phyloP scores from a whole-genome alignment of 2,113 vertebrate species.

The Macheiramphus alcinus region DNA sequence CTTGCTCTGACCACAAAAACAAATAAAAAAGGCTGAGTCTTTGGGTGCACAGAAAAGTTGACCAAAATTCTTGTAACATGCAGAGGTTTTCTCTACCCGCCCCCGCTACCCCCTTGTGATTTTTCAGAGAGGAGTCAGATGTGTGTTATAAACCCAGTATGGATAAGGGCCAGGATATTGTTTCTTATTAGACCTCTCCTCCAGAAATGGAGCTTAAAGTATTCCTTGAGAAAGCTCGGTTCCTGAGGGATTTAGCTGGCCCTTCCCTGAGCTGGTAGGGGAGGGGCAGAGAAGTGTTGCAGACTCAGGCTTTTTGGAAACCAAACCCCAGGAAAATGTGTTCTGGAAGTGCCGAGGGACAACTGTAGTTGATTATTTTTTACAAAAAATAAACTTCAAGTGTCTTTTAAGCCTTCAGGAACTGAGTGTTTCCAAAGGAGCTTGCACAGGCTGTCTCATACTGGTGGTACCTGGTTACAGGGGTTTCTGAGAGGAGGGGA shows the following conservation, averaged over 20 bases:
- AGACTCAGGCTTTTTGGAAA: not conserved
- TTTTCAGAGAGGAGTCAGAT: not conserved
- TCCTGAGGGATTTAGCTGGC: not conserved
- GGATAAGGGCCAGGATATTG: not conserved
- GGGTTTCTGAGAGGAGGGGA: not conserved
- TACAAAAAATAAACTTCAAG: no score
- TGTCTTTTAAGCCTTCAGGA: not conserved
- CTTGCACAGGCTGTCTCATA: accelerated
- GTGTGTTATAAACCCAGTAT: not conserved
- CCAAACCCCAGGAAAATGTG: not conserved
- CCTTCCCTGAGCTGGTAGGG: not conserved
- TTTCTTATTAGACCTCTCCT: not conserved
- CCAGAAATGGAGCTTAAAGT: not conserved
- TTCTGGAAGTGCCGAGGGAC: not conserved
- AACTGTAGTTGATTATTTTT: not conserved
- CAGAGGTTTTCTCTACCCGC: accelerated
- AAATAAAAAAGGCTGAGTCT: not conserved
- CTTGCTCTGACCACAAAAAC: not conserved
- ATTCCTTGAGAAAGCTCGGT: not conserved
- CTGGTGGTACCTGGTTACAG: not conserved
- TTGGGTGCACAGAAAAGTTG: not conserved
- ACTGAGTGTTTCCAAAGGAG: not conserved
- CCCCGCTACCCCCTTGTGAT: not conserved
- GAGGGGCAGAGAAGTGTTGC: not conserved
- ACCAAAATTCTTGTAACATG: not conserved